Evolutionary conservation across 2,888 invertebrate genomes (phyloP).

Genomic region (Luperina testacea): DNA sequence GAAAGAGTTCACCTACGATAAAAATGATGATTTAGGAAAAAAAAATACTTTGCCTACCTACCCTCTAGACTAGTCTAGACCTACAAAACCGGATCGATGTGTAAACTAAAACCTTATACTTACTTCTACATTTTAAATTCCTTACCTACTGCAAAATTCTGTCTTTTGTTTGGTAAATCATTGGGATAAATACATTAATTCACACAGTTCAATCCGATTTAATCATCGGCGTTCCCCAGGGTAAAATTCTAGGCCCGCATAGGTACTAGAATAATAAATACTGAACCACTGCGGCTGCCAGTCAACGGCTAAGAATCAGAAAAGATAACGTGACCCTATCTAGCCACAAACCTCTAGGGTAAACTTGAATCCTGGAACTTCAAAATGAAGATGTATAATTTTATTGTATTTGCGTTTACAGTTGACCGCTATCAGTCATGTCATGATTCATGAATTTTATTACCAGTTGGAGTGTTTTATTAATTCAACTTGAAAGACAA

Average conservation of each 20-base stretch:
- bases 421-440: background rate
- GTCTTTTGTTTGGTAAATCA: background rate
- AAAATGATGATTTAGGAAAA: background rate
- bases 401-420: background rate
- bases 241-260: background rate
- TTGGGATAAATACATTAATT: background rate
- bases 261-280: slow-evolving; percentile 6
- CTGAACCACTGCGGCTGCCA: background rate
- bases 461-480: background rate
- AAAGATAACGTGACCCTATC: background rate
- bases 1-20: background rate
- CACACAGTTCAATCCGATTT: slow-evolving; percentile 2
- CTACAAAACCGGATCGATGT: background rate
- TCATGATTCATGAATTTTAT: background rate
- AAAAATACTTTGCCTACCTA: background rate
- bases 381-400: slow-evolving; percentile 8
- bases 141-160: background rate
- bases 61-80: too few species aligned
- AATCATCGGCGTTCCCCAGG: background rate
- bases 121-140: background rate
- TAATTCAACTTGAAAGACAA: background rate
- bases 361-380: background rate
- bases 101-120: background rate
- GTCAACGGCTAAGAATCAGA: background rate
- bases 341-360: background rate